Percentiles rank a stretch among this genome's conserved stretches.
Evolutionary conservation across 2,888 invertebrate species (phyloP).

Genomic region (Cerastoderma edule): DNA sequence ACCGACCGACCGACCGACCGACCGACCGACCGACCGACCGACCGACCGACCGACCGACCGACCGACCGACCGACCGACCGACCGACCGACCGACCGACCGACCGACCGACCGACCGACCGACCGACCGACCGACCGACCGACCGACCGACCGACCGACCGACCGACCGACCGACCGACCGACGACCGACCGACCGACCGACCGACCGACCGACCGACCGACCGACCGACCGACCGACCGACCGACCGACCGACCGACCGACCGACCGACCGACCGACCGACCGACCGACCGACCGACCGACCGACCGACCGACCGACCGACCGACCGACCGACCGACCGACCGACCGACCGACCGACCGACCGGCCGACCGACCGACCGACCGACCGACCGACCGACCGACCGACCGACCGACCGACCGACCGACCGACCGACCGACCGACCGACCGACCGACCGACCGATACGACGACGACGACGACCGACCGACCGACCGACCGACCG

Average conservation of each 20-base stretch:
- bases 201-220: background rate
- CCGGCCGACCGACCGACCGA: background rate
- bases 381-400: background rate
- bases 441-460: background rate
- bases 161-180: background rate
- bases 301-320: background rate
- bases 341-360: background rate
- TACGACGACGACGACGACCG: too few relatives aligned
- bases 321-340: background rate
- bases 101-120: background rate
- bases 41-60: background rate
- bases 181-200: background rate
- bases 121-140: background rate
- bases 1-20: background rate
- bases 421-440: conserved; percentile 1
- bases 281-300: background rate
- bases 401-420: background rate
- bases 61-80: background rate
- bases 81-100: background rate
- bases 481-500: background rate
- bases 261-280: background rate
- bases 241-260: background rate
- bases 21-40: background rate
- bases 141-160: conserved; percentile 1
- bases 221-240: background rate